Evolutionary conservation across 1,140 invertebrate species (phyloP), one percentile per base, ranked within the genome.

Genomic region (Drosophila tristis): DNA sequence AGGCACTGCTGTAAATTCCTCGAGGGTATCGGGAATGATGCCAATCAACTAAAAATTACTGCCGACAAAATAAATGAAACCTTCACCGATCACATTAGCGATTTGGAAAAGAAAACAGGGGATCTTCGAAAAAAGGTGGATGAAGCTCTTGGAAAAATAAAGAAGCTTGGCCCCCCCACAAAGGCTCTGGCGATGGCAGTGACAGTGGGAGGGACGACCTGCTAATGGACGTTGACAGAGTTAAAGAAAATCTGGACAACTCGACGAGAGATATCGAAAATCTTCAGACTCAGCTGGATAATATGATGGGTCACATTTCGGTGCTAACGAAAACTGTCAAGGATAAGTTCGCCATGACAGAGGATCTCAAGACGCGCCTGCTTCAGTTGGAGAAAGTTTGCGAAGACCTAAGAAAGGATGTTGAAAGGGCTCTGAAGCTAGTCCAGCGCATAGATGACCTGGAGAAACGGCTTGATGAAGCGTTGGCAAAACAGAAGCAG

Each of bases 1-100:
- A 47, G 50, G 6, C n/a, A n/a, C 2, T 72, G 45, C 11, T 75
- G 66, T 20, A 39, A 51, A 5, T 44, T 60, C 11, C 45, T 76
- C 13, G 61, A 55, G 7, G 54, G 45, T 2, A 25, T 80, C 11
- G n/a, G 0, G 4, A 13, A 50, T 0, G 13, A 49, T 0, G 7
- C 35, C 0, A 29, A 15, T 3, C 0, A 55, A 2, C 5, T 80
- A 16, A 4, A 23, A 9, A 2, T 7, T 2, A 26, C 48, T n/a
- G 5, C 66, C 6, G 16, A 13, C 2, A 1, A 45, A 5, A 31
- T 72, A 31, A 54, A 55, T 11, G 4, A 15, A 6, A 63, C 45
- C 5, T 63, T 62, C 7, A 51, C 5, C 1, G 31, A 53, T 2
- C 26, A 66, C 11, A 25, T 63, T 2, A 23, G 4, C 0, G 9